Base-by-base conservation (phyloP, 2,797 vertebrate genomes). In the Sternarchorhynchus goeldii region DNA sequence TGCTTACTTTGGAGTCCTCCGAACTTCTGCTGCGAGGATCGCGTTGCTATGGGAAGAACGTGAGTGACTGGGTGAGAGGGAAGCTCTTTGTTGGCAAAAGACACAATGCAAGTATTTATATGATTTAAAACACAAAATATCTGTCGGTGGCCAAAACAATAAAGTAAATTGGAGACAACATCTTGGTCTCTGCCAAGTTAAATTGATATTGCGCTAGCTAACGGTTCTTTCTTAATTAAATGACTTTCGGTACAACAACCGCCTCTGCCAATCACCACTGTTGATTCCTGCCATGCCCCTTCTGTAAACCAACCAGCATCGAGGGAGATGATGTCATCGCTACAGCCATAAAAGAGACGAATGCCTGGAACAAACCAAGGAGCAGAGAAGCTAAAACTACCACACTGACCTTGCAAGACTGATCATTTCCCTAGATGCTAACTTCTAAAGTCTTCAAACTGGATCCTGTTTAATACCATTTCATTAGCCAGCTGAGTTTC, bases 1-100 rank as follows among this genome's bases (percentile, higher is more conserved):
- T 69, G 58, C 90, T 92, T 93, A 94, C 93, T 89, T 94, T 93
- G 68, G 92, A 91, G 83, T 93, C 93, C 71, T 93, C 93, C 59
- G 91, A 88, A 79, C 88, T 91, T 88, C 91, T 87, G 87, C 92
- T 94, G 83, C 92, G 87, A 88, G 93, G 93, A 90, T 94, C 93
- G 50, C 92, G 88, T 83, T 93, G 91, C 93, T 94, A 58, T 87
- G 67, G 76, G 77, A 20, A 83, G 39, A 80, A 77, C 14, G 12
- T 45, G 21, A 82, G 83, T 0, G 67, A 85, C 57, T 56, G 21
- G 63, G 53, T 10, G 3, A 3, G 2, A 62, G 16, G 31, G 18
- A 36, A 73, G 2, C 25, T 16, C 29, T 56, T 14, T 29, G 17
- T 62, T 76, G 57, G 64, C 20, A 58, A 72, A 55, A 63, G n/a